Conservation (phyloP, 2,113 vertebrate genomes). For the Charadrius vociferus region DNA sequence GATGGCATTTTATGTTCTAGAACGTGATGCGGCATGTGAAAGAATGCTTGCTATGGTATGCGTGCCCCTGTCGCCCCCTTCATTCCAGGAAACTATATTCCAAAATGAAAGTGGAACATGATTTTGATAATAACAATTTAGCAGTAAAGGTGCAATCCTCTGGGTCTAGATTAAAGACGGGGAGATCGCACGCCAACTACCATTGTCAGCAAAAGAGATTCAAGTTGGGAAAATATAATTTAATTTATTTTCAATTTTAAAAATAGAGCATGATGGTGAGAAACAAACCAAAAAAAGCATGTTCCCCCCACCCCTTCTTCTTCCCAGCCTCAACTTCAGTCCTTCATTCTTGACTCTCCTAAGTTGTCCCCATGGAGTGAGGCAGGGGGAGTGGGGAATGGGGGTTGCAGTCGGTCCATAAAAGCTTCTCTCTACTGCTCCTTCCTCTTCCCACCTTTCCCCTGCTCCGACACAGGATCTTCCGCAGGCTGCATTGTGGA, state of each 20-base stretch:
- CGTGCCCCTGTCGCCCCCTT: not conserved
- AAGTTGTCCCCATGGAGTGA: not conserved
- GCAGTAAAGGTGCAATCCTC: not conserved
- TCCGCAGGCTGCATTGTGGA: not conserved
- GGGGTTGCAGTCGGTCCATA: not conserved
- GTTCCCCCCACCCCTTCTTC: not conserved
- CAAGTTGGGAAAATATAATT: not conserved
- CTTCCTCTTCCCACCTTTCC: not conserved
- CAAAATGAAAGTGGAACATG: not conserved
- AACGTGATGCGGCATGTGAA: too few species aligned
- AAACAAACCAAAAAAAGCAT: not conserved
- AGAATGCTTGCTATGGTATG: not conserved
- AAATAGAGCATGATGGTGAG: not conserved
- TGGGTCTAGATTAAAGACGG: not conserved
- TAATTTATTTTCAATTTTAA: not conserved
- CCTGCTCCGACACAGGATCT: not conserved
- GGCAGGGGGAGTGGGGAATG: fast-evolving
- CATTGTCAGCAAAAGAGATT: not conserved
- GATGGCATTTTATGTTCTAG: not conserved
- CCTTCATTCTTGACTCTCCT: not conserved
- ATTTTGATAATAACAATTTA: not conserved
- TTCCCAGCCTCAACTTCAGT: not conserved
- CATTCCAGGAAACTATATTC: not conserved
- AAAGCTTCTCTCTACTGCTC: not conserved
- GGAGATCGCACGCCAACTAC: not conserved